Base-by-base conservation (phyloP, 1,140 invertebrate species). In the Cardiocondyla obscurior region DNA sequence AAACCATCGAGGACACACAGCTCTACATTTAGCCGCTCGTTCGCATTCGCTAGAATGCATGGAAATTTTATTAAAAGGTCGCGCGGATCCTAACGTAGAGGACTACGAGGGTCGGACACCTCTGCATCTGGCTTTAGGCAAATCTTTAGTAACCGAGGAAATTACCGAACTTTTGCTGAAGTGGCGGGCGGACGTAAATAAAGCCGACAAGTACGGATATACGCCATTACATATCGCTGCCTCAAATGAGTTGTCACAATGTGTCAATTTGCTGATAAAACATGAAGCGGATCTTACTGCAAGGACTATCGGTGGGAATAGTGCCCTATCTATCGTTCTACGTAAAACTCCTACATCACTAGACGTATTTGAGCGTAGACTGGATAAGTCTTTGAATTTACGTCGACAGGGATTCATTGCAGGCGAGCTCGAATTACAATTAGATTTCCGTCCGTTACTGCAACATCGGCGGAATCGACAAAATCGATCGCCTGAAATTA, bases 151-250 rank as follows among this genome's bases (percentile, higher is more conserved):
- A 46, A 96, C 96, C 16, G 97, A 96, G 85, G 96, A 97, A 84
- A 96, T 97, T 8, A 96, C 97, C 42, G 97, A 97, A 89, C 95
- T 95, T 0, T 92, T 97, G 3, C 96, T 97, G 22, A 95, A 95
- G 83, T 97, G 96, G 95, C 97, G 96, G 7, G 97, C 97, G 3
- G 96, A 98, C 87, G 96, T 98, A 0, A 98, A 98, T 90, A 95
- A 96, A 53, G 96, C 97, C 87, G 98, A 99, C 88, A 96, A 97
- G 82, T 98, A 98, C 88, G 98, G 98, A 0, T 98, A 98, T 91
- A 98, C 97, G 0, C 97, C 98, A 0, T 93, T 99, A 16, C 98
- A 98, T 90, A 95, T 98, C 53, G 97, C 97, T 5, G 97, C 98
- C 6, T 92, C 97, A 0, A 97, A 98, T 90, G 97, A 97, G 39